Conservation (phyloP, 2,113 vertebrate species). For the Pleuronectes platessa region DNA sequence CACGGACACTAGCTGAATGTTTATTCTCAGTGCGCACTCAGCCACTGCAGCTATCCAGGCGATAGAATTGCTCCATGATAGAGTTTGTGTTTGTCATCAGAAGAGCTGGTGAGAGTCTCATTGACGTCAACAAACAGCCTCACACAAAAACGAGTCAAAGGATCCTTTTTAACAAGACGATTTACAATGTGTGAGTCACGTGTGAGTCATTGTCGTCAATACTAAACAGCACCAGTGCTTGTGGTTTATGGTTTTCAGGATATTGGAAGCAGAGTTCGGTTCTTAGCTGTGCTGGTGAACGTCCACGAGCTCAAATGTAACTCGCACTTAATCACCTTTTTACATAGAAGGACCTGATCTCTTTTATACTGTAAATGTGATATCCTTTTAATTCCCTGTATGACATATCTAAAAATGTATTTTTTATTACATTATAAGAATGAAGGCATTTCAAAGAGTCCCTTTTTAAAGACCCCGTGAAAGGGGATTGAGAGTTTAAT, state of each 20-base stretch:
- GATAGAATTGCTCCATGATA: conserved; percentile 9
- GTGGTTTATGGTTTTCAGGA: conserved; percentile 34
- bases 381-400: conserved; percentile 30
- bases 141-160: conserved; percentile 8
- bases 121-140: not conserved
- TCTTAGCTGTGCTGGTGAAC: conserved; percentile 8
- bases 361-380: conserved; percentile 35
- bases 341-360: conserved; percentile 40
- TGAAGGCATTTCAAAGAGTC: conserved; percentile 41
- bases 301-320: conserved; percentile 30
- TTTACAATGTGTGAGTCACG: conserved; percentile 21
- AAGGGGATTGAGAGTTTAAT: conserved; percentile 37
- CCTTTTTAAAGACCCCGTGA: conserved; percentile 31
- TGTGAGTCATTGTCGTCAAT: conserved; percentile 31
- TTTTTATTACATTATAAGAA: conserved; percentile 50
- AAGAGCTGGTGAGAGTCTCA: conserved; percentile 9
- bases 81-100: conserved; percentile 30
- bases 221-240: conserved; percentile 34
- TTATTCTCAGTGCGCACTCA: conserved; percentile 44
- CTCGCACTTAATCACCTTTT: conserved; percentile 43
- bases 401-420: conserved; percentile 41
- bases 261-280: conserved; percentile 20
- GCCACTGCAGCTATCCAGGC: conserved; percentile 39
- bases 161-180: conserved; percentile 27
- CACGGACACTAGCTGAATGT: conserved; percentile 65